Evolutionary conservation across 23 tunicate species (phyloP).

Genomic region (Oikopleura dioica): DNA sequence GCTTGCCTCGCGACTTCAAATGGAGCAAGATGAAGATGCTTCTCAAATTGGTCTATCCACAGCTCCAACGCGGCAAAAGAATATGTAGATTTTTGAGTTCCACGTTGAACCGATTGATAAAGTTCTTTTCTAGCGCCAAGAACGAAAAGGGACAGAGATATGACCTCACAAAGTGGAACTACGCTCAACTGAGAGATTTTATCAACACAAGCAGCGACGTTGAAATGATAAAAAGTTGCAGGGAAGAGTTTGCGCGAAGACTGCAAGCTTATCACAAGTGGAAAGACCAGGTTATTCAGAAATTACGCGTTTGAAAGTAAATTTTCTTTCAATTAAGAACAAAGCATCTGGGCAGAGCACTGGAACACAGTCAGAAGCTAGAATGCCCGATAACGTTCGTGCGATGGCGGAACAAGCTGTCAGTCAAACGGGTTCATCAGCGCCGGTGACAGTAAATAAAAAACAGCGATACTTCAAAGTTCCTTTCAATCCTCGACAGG

Average conservation of each 20-base stretch:
- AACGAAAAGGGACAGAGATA: constrained; percentile 15
- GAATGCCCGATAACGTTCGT: constrained; percentile 8
- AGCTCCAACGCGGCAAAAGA: constrained; percentile 28
- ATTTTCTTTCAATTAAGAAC: background rate
- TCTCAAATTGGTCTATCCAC: constrained; percentile 27
- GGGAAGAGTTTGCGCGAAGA: constrained; percentile 77
- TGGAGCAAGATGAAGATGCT: constrained; percentile 53
- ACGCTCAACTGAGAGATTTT: constrained; percentile 69
- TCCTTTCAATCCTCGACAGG: constrained; percentile 38
- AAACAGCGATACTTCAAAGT: constrained; percentile 60
- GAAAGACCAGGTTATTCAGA: constrained; percentile 26
- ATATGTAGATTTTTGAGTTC: constrained; percentile 25
- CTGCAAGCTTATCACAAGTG: constrained; percentile 86
- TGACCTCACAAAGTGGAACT: constrained; percentile 56
- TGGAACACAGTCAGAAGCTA: background rate
- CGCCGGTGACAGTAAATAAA: background rate
- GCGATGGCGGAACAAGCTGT: background rate
- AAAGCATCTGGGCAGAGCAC: constrained; percentile 2
- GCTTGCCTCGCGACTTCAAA: constrained; percentile 46
- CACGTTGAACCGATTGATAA: no score
- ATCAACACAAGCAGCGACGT: constrained; percentile 82
- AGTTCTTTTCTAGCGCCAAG: background rate
- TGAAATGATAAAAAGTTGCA: constrained; percentile 49
- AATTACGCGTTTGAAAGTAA: background rate
- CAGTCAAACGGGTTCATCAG: background rate